Evolutionary conservation across 2,113 vertebrate genomes (phyloP), one percentile per base, ranked within the genome.

Genomic region (Centropus unirufus): DNA sequence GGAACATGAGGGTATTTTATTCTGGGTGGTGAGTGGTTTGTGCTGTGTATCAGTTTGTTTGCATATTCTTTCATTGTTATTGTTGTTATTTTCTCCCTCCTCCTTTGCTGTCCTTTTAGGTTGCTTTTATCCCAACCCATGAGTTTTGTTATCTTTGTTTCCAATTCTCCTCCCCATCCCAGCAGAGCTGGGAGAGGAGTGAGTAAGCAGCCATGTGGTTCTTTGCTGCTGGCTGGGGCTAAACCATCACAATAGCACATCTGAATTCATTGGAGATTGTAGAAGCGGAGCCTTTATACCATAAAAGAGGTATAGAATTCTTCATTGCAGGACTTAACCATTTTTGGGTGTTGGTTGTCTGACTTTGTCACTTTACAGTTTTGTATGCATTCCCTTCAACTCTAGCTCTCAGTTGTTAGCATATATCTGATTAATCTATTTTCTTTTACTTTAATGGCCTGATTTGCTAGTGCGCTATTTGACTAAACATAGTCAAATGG

Each of bases 241-340:
- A 21, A 47, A 47, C 19, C 17, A 46, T 18, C 8, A 46, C 46
- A 94, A 82, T 89, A 91, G 88, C 91, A 81, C 84, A 76, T 78
- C 30, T 66, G 59, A 90, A 88, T 88, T 62, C 40, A 66, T 42
- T 44, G 62, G 73, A 94, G 63, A 88, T 76, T 83, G 54, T 79
- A 94, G 72, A 95, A 93, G 62, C 26, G 32, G 52, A 74, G 76
- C 39, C 51, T 36, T 34, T 55, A 9, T 36, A 24, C 16, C 13
- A 95, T 96, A 84, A 94, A 80, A 93, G 70, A 93, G 59, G 51
- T 83, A 83, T 82, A 59, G 66, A 94, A 32, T 47, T 70, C 5
- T 34, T 69, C 49, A 58, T 46, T 36, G 17, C 64, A 52, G 49
- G 12, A 29, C 29, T 51, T 68, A 19, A 46, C 26, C 19, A 51